Conservation (phyloP, 2,888 invertebrate species). For the Lithophane leautieri region DNA sequence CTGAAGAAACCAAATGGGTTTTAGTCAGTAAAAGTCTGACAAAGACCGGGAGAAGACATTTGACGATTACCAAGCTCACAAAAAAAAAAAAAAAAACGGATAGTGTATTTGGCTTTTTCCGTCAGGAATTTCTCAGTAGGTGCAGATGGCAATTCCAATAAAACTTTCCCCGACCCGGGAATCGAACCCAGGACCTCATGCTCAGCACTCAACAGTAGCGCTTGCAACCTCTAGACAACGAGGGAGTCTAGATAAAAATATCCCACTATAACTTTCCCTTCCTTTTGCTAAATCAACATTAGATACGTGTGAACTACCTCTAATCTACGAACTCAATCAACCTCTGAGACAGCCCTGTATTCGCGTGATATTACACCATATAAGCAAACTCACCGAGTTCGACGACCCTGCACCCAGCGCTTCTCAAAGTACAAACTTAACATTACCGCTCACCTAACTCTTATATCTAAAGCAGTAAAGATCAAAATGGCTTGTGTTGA, state of each 20-base stretch:
- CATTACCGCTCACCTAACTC: conserved; percentile 22
- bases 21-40: no score
- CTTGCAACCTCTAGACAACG: not conserved
- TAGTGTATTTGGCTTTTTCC: no score
- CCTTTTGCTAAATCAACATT: not conserved
- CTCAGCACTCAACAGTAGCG: not conserved
- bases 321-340: conserved; percentile 35
- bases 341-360: conserved; percentile 55
- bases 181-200: not conserved
- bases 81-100: no score
- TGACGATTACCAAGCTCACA: no score
- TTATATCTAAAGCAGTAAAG: conserved; percentile 24
- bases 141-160: no score
- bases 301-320: conserved; percentile 25
- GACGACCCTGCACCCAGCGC: conserved; percentile 67
- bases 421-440: conserved; percentile 51
- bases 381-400: conserved; percentile 66
- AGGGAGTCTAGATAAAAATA: not conserved
- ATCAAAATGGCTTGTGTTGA: conserved; percentile 36
- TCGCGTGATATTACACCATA: conserved; percentile 67
- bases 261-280: not conserved
- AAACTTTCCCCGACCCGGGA: no score
- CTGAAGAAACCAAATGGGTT: no score
- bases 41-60: no score
- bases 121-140: no score